Evolutionary conservation across 2,888 invertebrate species (phyloP), one percentile per base, ranked within the genome.

Genomic region (Escarpia spicata): DNA sequence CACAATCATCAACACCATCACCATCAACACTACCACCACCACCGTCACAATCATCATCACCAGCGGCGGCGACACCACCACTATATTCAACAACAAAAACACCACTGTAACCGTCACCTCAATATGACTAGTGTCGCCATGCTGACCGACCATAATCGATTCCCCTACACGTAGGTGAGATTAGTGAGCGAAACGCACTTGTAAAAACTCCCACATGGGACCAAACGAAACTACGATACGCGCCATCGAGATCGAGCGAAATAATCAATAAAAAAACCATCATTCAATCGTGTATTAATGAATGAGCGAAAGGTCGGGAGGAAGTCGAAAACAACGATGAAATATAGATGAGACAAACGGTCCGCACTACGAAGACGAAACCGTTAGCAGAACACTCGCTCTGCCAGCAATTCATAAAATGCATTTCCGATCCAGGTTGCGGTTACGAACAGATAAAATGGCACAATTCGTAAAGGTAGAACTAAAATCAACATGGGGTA

Each of bases 1-100:
- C 10, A 92, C 44, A 26, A 92, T 90, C 44, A 91, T 26, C n/a
- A 75, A 19, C 31, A 91, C 91, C 45, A 75, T 45, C 43, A 91
- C 91, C 43, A 37, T 75, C 43, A 92, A 10, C 58, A 91, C 37
- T 12, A 91, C 43, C 31, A 91, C 92, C 26, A 58, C 31, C 31
- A 92, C 92, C 43, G 31, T 15, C 19, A 92, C 92, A n/a, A 75
- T n/a, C 31, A 92, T 75, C 19, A 92, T 43, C 31, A 92, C 75
- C 45, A 75, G 43, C 19, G n/a, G 31, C 43, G 75, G 12, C 43
- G 75, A 2, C 26, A 52, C 31, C 43, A 92, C 37, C 43, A 75
- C 75, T 10, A 31, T 75, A n/a, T 9, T 37, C 89, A 31, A n/a
- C 89, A 75, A 9, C 37, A 75, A 6, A 26, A 75, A 6, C 89